Base-by-base conservation (phyloP, 2,888 invertebrate genomes). In the Sinhomidia bicolor region DNA sequence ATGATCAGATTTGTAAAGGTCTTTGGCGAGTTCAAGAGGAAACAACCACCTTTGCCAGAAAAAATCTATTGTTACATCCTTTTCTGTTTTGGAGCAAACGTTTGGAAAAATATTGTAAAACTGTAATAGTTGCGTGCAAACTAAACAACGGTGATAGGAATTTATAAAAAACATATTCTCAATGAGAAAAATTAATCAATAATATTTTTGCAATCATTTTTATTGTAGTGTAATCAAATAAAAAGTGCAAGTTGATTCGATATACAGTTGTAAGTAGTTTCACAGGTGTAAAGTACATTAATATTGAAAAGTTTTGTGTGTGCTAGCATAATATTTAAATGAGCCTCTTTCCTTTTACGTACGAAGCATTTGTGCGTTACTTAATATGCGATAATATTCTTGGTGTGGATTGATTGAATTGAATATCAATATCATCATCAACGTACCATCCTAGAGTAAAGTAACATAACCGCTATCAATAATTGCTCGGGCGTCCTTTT, bases 1-100 rank as follows among this genome's bases (percentile, higher is more conserved):
- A 89, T 62, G 85, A 85, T 89, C 85, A 89, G 85, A 85, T 65
- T 81, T 44, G 41, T 65, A 85, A 89, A 89, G 89, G 89, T 89
- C 89, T 89, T 65, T 85, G 85, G 85, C 81, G 76, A 84, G 89
- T 85, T 89, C 85, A 89, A 89, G 85, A 84, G 47, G 82, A 80
- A 29, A 78, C 76, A 76, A 76, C 36, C 57, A 62, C 71, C 68
- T 65, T 32, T 47, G 68, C 41, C 1, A 9, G 5, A 32, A 68
- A 5, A 47, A 51, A 36, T 41, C 17, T 12, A 47, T 65, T 17
- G 26, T 26, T 36, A 44, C 10, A 32, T 41, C 12, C 23, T 62
- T 62, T 62, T 62, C 23, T 62, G 10, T 47, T 44, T 41, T 20
- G 29, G 3, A n/a, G n/a, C 7, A 36, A 32, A 20, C n/a, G n/a